Conservation (phyloP, 1,140 invertebrate genomes). For the Drosophila virilis region DNA sequence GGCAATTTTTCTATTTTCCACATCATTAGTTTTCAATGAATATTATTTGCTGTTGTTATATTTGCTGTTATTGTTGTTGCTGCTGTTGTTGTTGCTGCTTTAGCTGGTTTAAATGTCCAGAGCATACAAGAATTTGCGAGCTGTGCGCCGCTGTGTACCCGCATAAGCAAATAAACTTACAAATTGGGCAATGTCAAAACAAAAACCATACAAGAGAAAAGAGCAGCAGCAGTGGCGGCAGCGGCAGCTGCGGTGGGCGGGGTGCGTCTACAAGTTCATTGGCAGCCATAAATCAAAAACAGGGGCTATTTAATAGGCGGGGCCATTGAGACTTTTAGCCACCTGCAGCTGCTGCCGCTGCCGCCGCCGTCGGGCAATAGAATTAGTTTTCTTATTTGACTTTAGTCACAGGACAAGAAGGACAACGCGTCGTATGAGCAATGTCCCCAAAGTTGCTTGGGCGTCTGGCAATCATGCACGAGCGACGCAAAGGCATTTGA, state of each 20-base stretch:
- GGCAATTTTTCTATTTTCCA: conserved; percentile 81
- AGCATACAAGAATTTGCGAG: conserved; percentile 30
- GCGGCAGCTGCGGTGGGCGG: background rate
- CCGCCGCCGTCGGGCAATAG: conserved; percentile 53
- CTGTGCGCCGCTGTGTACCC: conserved; percentile 8
- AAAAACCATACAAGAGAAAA: conserved; percentile 28
- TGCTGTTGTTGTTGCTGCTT: conserved; percentile 4
- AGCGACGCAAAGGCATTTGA: conserved; percentile 64
- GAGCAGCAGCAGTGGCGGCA: conserved; percentile 11
- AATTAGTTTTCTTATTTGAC: conserved; percentile 77
- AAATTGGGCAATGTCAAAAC: conserved; percentile 61
- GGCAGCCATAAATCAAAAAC: conserved; percentile 77
- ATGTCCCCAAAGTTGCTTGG: conserved; percentile 28
- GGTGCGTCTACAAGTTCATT: conserved; percentile 56
- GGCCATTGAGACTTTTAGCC: conserved; percentile 29
- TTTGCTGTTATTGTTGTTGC: background rate
- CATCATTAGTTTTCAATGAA: conserved; percentile 82
- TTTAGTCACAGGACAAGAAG: conserved; percentile 50
- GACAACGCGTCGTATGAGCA: conserved; percentile 39
- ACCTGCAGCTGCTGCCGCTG: conserved; percentile 41
- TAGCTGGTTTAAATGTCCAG: conserved; percentile 62
- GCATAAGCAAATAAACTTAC: conserved; percentile 77
- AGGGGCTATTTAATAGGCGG: conserved; percentile 48
- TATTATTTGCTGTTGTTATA: conserved; percentile 56
- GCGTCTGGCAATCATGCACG: conserved; percentile 67